Base-by-base conservation (phyloP, 2,113 vertebrate genomes). In the Chlorodrepanis virens region DNA sequence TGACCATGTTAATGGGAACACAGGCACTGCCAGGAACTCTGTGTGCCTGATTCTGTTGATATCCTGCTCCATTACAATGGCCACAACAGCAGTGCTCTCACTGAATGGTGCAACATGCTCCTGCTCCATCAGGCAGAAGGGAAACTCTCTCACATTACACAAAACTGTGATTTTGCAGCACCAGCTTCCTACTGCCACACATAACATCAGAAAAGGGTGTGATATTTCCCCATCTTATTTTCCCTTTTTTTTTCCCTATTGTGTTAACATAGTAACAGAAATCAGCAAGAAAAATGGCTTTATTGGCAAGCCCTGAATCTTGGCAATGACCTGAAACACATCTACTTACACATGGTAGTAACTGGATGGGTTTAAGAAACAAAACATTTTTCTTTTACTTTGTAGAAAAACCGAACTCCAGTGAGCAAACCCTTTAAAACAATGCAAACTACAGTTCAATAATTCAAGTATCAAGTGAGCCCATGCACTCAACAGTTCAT, bases 211-310 rank as follows among this genome's bases (percentile, higher is more conserved):
- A 92, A 81, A 77, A 59, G 64, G 44, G 61, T 29, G 67, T 70
- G 60, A 60, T 71, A 42, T 35, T 96, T 93, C 94, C 57, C 74
- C 84, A 71, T 19, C 14, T 84, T 83, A 52, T 27, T 96, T 93
- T 63, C 37, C 20, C 0, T 57, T 40, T 42, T 59, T 59, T 37
- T n/a, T 9, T 8, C 3, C 0, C 71, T 33, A 60, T 57, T 92
- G 33, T 61, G 31, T 64, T 93, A 83, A 86, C 27, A 44, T 10
- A 64, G 45, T 52, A 83, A 86, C 27, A 83, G 60, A 92, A 86
- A 82, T 40, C 69, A 72, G 57, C 39, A 84, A 90, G 76, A 76
- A 81, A 88, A 95, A 84, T 7, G 5, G 45, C 44, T 87, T 75
- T 44, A 64, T 70, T 93, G 96, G 68, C 72, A 89, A 84, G 54